Evolutionary conservation across 2,797 vertebrate genomes (phyloP), one percentile per base, ranked within the genome.

Genomic region (Tadarida brasiliensis): DNA sequence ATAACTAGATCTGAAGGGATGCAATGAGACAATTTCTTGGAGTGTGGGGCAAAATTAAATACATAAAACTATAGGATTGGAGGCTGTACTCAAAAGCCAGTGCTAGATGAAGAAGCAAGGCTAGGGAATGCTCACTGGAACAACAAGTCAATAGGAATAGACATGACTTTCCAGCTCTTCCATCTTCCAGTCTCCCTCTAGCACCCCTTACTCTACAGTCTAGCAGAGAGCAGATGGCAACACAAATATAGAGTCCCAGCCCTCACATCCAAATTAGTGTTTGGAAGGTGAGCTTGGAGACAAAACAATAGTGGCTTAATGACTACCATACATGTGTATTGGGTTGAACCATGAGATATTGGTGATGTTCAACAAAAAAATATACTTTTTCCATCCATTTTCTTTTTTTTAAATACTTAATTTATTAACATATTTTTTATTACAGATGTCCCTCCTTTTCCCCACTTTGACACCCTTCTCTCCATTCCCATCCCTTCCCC

Each of bases 41-140:
- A 30, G 1, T 1, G 3, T 22, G 26, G 16, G 4, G 12, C 19
- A 94, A 93, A 87, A 80, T 61, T 86, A 76, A 71, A 82, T 57
- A 59, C 4, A 39, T 33, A 14, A 65, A 71, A 81, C 17, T 20
- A 73, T 8, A 63, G 35, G 11, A 20, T 11, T 71, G n/a, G 47
- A 80, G 81, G 17, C 30, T 30, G 57, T n/a, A 24, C 65, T 87
- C 78, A 35, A 82, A 94, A 91, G n/a, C 30, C 59, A 93, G 39
- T 74, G 39, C 22, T 44, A 3, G 76, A 35, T 49, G 22, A 85
- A 76, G 67, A 81, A 92, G 7, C 22, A 56, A 71, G 19, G 10
- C 5, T 4, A 0, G 11, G 7, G 17, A 17, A 22, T 35, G 2
- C 20, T 47, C 44, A 85, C 1, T 26, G 39, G 49, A 51, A 57